These are phyloP conservation scores for Corticium candelabrum DNA, from an alignment of 37 sponge, comb jelly and placozoan genomes.

Conservation along the genomic window DNA sequence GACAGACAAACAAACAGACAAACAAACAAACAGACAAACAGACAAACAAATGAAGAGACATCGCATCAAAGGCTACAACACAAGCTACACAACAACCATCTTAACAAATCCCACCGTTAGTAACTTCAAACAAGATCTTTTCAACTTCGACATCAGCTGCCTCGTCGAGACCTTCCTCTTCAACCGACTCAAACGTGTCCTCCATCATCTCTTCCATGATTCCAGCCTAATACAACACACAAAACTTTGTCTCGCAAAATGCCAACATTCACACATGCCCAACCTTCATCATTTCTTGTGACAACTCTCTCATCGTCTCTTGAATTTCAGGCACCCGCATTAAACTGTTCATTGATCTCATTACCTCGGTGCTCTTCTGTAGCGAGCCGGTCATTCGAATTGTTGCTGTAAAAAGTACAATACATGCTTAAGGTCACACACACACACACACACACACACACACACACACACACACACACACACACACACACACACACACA, in stretches of 20 bases:
- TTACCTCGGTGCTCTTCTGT: constrained; percentile 90
- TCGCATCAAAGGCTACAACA: constrained; percentile 60
- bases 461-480: constrained; percentile 3
- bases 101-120: constrained; percentile 47
- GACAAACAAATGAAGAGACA: background rate
- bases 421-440: background rate
- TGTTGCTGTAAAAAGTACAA: constrained; percentile 40
- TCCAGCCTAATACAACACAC: constrained; percentile 68
- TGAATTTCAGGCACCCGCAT: constrained; percentile 82
- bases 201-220: constrained; percentile 96
- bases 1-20: too few species aligned
- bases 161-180: constrained; percentile 93
- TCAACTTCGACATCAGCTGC: constrained; percentile 87
- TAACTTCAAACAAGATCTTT: constrained; percentile 90
- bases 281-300: constrained; percentile 92
- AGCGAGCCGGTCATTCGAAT: constrained; percentile 84
- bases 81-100: background rate
- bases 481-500: constrained; percentile 16
- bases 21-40: too few species aligned
- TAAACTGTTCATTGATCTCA: constrained; percentile 85
- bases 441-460: constrained; percentile 21
- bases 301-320: constrained; percentile 79
- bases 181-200: constrained; percentile 80
- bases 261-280: constrained; percentile 15
- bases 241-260: too few species aligned